These are phyloP conservation scores for Cephalopachus bancanus DNA, from an alignment of 2,797 vertebrate genomes.

Conservation along the genomic window DNA sequence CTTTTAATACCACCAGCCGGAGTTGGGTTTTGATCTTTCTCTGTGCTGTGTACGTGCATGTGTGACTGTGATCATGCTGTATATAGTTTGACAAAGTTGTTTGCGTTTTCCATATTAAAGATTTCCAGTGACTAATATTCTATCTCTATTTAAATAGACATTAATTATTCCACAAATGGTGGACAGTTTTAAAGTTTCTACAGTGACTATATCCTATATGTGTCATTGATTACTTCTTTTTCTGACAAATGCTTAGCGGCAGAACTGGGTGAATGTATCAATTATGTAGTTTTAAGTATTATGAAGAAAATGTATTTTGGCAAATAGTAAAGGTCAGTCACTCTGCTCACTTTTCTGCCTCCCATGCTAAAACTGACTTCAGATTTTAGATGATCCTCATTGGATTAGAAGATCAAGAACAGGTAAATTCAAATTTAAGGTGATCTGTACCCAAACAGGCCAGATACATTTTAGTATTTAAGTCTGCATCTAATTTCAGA, in stretches of 20 bases:
- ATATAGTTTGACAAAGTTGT: not conserved
- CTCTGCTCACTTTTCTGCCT: conserved; percentile 31
- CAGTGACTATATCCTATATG: not conserved
- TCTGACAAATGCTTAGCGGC: not conserved
- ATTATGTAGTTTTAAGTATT: conserved; percentile 18
- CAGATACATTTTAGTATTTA: not conserved
- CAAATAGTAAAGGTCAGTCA: not conserved
- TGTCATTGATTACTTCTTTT: not conserved
- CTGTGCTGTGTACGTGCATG: not conserved
- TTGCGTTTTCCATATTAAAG: not conserved
- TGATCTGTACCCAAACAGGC: not conserved
- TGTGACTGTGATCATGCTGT: not conserved
- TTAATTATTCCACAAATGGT: not conserved
- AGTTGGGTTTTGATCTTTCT: not conserved
- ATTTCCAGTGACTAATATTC: not conserved
- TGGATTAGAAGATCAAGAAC: conserved; percentile 25
- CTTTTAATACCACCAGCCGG: not conserved
- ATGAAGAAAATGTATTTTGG: not conserved
- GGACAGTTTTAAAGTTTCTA: conserved; percentile 10
- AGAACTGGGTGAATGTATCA: not conserved
- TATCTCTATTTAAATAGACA: not conserved
- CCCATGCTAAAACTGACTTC: conserved; percentile 11
- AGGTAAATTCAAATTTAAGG: conserved; percentile 39
- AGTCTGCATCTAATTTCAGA: conserved; percentile 18
- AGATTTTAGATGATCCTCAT: conserved; percentile 12